A percentile compares a stretch with the other conserved stretches of the same genome.
phyloP scores from a whole-genome alignment of 2,888 invertebrate species.

The Junonia oenone region DNA sequence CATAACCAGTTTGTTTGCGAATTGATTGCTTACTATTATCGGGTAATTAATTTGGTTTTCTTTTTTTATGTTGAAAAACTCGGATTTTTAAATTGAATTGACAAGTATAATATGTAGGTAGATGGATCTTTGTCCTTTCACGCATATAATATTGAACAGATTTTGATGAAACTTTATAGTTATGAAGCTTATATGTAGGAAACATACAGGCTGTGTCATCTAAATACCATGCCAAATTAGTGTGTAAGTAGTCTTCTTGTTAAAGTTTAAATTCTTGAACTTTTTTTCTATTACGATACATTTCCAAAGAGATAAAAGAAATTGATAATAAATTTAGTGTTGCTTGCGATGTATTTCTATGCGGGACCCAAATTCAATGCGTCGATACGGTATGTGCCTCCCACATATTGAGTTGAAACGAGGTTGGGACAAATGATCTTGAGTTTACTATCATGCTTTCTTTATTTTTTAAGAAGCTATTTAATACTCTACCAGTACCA shows the following conservation, averaged over 20 bases:
- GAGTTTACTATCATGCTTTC: background rate
- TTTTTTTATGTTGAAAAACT: background rate
- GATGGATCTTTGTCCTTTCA: too few relatives aligned
- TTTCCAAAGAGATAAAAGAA: too few relatives aligned
- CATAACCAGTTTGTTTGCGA: conserved; percentile 6
- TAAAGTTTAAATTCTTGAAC: too few relatives aligned
- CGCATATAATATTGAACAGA: too few relatives aligned
- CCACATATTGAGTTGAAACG: conserved; percentile 3
- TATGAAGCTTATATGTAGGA: too few relatives aligned
- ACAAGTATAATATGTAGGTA: too few relatives aligned
- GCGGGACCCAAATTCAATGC: background rate
- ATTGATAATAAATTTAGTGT: too few relatives aligned
- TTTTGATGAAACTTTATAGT: too few relatives aligned
- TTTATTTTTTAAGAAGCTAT: background rate
- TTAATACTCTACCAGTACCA: background rate
- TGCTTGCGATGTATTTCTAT: background rate
- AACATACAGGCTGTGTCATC: too few relatives aligned
- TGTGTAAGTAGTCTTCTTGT: too few relatives aligned
- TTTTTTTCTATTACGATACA: too few relatives aligned
- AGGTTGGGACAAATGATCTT: conserved; percentile 6
- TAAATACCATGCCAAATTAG: too few relatives aligned
- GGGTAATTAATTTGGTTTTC: background rate
- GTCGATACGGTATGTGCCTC: conserved; percentile 3
- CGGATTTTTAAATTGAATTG: background rate
- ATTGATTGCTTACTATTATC: conserved; percentile 3